Percentiles rank a stretch among this genome's conserved stretches.
Evolutionary conservation across 2,888 invertebrate genomes (phyloP).

Genomic region (Bhutanitis thaidina): DNA sequence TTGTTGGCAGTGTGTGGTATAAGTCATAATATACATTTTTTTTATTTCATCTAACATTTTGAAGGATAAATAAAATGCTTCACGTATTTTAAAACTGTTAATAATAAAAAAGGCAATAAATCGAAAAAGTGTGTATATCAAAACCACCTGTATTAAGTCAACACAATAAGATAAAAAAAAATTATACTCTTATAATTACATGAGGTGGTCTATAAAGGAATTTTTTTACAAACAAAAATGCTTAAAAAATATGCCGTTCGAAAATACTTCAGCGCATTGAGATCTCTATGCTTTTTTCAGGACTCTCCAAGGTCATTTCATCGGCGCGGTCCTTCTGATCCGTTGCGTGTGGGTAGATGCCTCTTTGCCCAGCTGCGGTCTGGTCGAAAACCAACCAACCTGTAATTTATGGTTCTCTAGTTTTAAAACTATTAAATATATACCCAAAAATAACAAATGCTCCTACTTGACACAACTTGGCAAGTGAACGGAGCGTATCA

Average conservation of each 20-base stretch:
- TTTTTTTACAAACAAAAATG: conserved; percentile 34
- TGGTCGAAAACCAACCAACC: conserved; percentile 57
- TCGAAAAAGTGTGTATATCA: conserved; percentile 36
- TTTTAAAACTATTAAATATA: too few species aligned
- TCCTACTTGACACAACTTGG: too few species aligned
- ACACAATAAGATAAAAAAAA: conserved; percentile 40
- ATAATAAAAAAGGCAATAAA: conserved; percentile 37
- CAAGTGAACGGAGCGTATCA: too few species aligned
- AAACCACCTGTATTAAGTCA: conserved; percentile 33
- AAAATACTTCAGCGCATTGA: conserved; percentile 23
- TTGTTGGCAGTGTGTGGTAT: too few species aligned
- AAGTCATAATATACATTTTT: too few species aligned
- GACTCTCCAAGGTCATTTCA: conserved; percentile 43
- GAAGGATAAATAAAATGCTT: conserved; percentile 32
- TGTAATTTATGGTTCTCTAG: conserved; percentile 25
- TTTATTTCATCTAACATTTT: too few species aligned
- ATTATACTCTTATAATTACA: conserved; percentile 64
- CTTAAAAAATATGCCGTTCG: conserved; percentile 37
- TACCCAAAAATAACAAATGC: too few species aligned
- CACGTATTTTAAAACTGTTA: conserved; percentile 1
- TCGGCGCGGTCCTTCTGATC: conserved; percentile 55
- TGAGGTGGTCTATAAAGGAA: conserved; percentile 35
- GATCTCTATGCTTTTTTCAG: background rate
- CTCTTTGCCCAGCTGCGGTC: conserved; percentile 41
- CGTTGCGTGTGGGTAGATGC: conserved; percentile 45